Base-by-base conservation (phyloP, 1,140 invertebrate species). In the Papilio aristodemus region DNA sequence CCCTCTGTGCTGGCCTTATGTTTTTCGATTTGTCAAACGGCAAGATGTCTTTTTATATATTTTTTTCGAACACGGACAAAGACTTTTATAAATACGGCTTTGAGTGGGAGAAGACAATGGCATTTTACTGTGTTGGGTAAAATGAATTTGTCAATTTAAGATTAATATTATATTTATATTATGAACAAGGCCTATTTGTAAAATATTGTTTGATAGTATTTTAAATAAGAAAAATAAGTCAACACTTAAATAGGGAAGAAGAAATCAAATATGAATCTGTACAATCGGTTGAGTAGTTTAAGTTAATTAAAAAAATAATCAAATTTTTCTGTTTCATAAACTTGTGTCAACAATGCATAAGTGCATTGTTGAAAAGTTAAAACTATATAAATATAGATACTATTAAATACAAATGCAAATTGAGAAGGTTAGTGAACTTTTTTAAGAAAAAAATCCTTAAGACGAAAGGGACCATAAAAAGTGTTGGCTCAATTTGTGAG, bases 11-110 rank as follows among this genome's bases (percentile, higher is more conserved):
- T 62, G 32, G 67, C 19, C 71, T 83, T 79, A 83, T 83, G 78
- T 69, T 70, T 72, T 59, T 68, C 69, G 57, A 82, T 85, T 82
- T 82, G 77, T 83, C 81, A 81, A 80, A 73, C 68, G 69, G 67
- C 58, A 63, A 73, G 22, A 66, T 59, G 60, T 25, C 60, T 60
- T 70, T 70, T 60, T 69, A 25, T 68, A 66, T 13, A n/a, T 62
- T 59, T 68, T 68, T 57, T 68, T 57, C 22, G 38, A 27, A 13
- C 67, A n/a, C 38, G 54, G 22, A 68, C 57, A 68, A 67, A 46
- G 46, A 27, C 27, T 50, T 54, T 10, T 22, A 54, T 54, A 54
- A 62, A n/a, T 62, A n/a, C 32, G 59, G 27, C 63, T n/a, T 46
- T 46, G 43, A 36, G 13, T 66, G 11, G 25, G 41, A 46, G 50